phyloP scores from a whole-genome alignment of 2,113 vertebrate genomes.

The Toxostoma redivivum region DNA sequence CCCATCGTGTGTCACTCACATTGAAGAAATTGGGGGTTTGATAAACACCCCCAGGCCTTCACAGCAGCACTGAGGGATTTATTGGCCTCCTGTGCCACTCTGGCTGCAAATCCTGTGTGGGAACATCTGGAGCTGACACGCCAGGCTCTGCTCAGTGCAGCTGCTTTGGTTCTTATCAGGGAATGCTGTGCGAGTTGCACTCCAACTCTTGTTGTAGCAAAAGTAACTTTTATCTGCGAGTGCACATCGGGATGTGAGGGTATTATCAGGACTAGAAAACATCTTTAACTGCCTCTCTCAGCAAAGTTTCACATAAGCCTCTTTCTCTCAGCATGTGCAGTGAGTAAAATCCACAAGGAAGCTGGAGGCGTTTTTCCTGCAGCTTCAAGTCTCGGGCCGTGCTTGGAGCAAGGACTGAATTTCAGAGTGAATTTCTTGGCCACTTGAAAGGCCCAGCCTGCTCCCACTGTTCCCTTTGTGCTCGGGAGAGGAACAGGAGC shows the following conservation, averaged over 20 bases:
- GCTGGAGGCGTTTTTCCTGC: background rate
- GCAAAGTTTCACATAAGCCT: background rate
- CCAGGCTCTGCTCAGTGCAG: background rate
- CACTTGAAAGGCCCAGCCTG: background rate
- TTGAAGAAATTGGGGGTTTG: background rate
- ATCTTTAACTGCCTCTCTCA: background rate
- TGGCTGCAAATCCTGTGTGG: background rate
- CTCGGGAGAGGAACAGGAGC: background rate
- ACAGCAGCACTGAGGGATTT: background rate
- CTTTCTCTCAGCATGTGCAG: background rate
- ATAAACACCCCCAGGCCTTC: background rate
- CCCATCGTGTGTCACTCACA: rapidly evolving
- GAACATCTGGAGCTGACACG: background rate
- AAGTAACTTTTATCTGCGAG: background rate
- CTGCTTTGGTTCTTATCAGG: background rate
- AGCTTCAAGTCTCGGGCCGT: background rate
- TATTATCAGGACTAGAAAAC: background rate
- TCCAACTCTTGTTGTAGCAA: rapidly evolving
- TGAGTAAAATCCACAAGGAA: background rate
- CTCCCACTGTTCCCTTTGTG: background rate
- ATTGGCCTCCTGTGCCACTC: background rate
- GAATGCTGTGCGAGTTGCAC: background rate
- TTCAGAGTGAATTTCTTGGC: background rate
- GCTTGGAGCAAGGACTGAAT: background rate
- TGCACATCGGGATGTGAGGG: background rate